Percentiles rank a stretch among this genome's conserved stretches.
Evolutionary conservation across 2,113 vertebrate genomes (phyloP).

Genomic region (Trematomus loennbergii): DNA sequence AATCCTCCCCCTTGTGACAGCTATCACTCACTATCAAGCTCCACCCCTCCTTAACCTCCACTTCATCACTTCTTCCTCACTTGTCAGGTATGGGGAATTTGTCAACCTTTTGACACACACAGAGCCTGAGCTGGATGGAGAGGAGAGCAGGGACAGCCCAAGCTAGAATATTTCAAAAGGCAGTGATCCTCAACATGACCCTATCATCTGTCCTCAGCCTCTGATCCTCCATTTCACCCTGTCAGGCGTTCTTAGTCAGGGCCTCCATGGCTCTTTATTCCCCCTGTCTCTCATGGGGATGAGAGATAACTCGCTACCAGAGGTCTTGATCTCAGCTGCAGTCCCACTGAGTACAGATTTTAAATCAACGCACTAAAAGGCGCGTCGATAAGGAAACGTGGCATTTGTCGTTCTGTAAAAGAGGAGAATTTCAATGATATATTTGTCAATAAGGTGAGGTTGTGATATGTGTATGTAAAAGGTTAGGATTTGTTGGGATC

Average conservation of each 20-base stretch:
- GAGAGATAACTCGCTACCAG: conserved; percentile 29
- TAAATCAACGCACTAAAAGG: conserved; percentile 17
- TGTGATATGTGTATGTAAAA: conserved; percentile 20
- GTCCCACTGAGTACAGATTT: conserved; percentile 35
- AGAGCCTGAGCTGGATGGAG: conserved; percentile 22
- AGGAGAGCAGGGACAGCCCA: conserved; percentile 40
- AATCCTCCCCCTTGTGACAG: not conserved
- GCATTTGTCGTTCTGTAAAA: conserved; percentile 3
- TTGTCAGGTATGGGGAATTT: conserved; percentile 39
- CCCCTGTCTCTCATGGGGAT: conserved; percentile 43
- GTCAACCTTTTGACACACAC: conserved; percentile 57
- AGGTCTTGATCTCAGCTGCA: conserved; percentile 37
- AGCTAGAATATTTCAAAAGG: conserved; percentile 76
- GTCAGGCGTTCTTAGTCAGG: conserved; percentile 57
- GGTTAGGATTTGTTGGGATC: conserved; percentile 36
- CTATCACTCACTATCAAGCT: conserved; percentile 10
- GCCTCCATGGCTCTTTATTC: conserved; percentile 38
- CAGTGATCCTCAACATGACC: conserved; percentile 63
- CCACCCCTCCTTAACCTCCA: conserved; percentile 38
- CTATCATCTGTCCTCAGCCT: conserved; percentile 58
- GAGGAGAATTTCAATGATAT: conserved; percentile 1
- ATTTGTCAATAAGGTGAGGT: not conserved
- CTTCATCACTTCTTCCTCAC: conserved; percentile 42
- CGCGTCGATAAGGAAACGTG: conserved; percentile 24
- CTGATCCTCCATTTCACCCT: conserved; percentile 57